Conservation (phyloP, 2,797 vertebrate genomes). For the Todus mexicanus region DNA sequence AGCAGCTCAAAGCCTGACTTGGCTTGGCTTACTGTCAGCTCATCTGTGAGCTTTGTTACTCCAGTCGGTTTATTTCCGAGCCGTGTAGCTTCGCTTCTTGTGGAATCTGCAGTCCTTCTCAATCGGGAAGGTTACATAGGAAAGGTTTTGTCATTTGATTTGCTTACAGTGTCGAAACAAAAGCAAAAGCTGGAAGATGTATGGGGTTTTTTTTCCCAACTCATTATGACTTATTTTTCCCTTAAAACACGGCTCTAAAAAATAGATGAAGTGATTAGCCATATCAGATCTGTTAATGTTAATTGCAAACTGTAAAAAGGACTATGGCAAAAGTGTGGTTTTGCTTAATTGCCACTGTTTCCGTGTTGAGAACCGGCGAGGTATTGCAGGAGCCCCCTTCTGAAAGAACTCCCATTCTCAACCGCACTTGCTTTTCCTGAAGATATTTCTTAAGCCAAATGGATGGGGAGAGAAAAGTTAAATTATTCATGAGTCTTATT, state of each 20-base stretch:
- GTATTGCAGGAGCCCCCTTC: background rate
- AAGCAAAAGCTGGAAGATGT: background rate
- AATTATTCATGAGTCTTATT: constrained; percentile 66
- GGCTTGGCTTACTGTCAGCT: background rate
- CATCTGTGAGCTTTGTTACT: background rate
- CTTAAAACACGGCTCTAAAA: background rate
- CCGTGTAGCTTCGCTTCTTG: background rate
- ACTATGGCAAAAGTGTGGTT: background rate
- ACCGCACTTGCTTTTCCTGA: constrained; percentile 7
- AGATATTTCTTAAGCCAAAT: background rate
- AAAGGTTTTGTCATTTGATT: background rate
- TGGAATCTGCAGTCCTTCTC: background rate
- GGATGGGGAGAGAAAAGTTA: constrained; percentile 29
- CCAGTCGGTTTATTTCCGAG: background rate
- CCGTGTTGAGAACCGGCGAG: background rate
- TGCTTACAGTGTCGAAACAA: background rate
- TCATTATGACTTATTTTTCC: background rate
- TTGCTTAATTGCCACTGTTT: background rate
- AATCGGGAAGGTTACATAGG: background rate
- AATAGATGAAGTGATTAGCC: background rate
- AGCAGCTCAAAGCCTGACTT: background rate
- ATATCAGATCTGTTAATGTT: background rate
- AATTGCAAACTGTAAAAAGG: background rate
- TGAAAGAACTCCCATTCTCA: background rate
- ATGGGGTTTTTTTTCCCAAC: background rate